Conservation (phyloP, 2,888 invertebrate genomes). For the Psylliodes chrysocephalus region DNA sequence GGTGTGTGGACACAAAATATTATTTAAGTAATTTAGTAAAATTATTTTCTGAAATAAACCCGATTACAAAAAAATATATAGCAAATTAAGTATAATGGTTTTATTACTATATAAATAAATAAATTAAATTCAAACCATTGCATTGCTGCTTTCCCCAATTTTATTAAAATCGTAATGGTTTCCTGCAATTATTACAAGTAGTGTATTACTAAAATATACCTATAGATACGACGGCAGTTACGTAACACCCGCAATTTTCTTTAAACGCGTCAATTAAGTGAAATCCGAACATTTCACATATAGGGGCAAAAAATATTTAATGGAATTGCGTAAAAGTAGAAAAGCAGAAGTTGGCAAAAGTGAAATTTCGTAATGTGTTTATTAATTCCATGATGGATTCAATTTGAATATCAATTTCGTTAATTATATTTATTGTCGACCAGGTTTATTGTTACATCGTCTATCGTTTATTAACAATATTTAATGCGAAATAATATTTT, state of each 20-base stretch:
- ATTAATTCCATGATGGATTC: neutral
- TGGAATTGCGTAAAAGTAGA: conserved; percentile 5
- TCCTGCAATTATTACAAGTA: neutral
- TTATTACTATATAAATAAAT: too few relatives aligned
- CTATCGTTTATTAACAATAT: too few relatives aligned
- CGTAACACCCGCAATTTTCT: conserved; percentile 10
- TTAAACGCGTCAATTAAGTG: conserved; percentile 6
- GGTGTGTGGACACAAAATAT: too few relatives aligned
- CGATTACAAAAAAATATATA: too few relatives aligned
- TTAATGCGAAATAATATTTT: too few relatives aligned
- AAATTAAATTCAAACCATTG: too few relatives aligned
- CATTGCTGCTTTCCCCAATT: neutral
- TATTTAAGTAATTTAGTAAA: too few relatives aligned
- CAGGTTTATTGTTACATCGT: too few relatives aligned
- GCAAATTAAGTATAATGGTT: too few relatives aligned
- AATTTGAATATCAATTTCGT: too few relatives aligned
- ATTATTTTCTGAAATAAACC: too few relatives aligned
- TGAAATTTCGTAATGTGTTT: conserved; percentile 7
- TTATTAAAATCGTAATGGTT: neutral
- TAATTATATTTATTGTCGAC: too few relatives aligned
- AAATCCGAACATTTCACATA: neutral
- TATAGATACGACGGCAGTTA: neutral
- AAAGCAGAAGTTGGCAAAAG: neutral
- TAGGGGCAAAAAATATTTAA: conserved; percentile 15
- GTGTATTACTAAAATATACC: neutral